Percentiles rank a stretch among this genome's conserved stretches.
Evolutionary conservation across 2,888 invertebrate genomes (phyloP).

Genomic region (Perizoma flavofasciatum): DNA sequence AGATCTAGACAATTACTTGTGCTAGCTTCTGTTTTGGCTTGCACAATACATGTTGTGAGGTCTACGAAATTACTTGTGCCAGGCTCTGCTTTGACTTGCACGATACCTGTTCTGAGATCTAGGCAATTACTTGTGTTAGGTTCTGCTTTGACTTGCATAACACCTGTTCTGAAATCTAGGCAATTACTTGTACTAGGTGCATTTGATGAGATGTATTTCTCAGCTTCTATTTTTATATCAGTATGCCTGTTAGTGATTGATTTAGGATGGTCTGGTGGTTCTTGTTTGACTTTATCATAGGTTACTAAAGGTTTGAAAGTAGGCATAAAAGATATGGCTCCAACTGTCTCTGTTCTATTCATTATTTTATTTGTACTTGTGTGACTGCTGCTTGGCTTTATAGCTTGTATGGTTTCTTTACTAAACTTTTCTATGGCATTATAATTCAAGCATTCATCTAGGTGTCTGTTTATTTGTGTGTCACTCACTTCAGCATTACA

Average conservation of each 20-base stretch:
- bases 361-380: conserved; percentile 13
- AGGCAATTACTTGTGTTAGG: background rate
- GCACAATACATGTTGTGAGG: background rate
- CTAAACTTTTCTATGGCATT: conserved; percentile 59
- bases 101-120: conserved; percentile 11
- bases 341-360: conserved; percentile 6
- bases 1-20: background rate
- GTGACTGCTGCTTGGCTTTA: conserved; percentile 11
- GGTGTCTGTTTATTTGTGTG: conserved; percentile 67
- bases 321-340: conserved; percentile 3
- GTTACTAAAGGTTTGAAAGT: conserved; percentile 6
- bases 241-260: background rate
- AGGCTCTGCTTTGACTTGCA: conserved; percentile 32
- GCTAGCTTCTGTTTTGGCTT: conserved; percentile 3
- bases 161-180: background rate
- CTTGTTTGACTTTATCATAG: conserved; percentile 11
- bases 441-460: conserved; percentile 77
- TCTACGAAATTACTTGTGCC: conserved; percentile 36
- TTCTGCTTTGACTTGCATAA: conserved; percentile 1
- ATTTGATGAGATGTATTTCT: conserved; percentile 1
- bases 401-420: conserved; percentile 30
- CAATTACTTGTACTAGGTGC: background rate
- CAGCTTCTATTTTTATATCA: background rate
- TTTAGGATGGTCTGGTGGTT: background rate
- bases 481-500: conserved; percentile 65